Evolutionary conservation across 2,113 vertebrate genomes (phyloP).

Genomic region (Canis aureus): DNA sequence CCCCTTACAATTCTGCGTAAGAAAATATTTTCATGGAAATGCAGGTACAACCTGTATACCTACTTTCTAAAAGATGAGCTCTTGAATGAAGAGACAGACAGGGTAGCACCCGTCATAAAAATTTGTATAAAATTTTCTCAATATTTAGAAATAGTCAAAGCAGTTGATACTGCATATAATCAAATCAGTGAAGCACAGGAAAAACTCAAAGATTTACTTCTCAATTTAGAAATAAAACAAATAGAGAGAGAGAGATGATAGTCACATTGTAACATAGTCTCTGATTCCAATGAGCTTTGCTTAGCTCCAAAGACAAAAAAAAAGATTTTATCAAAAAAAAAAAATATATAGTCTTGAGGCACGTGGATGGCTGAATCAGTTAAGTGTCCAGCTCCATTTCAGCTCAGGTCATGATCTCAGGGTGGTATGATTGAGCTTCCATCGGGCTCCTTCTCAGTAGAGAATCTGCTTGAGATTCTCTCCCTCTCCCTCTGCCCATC

Average conservation of each 20-base stretch:
- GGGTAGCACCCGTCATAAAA: not conserved
- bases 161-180: not conserved
- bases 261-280: not conserved
- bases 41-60: not conserved
- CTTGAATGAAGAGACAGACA: not conserved
- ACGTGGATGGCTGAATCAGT: not conserved
- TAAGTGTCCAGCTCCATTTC: not conserved
- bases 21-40: not conserved
- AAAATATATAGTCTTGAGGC: not conserved
- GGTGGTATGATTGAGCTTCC: not conserved
- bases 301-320: not conserved
- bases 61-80: not conserved
- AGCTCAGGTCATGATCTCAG: not conserved
- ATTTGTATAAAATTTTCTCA: not conserved
- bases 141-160: not conserved
- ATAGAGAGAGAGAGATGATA: not conserved
- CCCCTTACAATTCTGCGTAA: not conserved
- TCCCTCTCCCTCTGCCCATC: not conserved
- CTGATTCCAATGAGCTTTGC: not conserved
- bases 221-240: not conserved
- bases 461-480: not conserved
- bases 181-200: not conserved
- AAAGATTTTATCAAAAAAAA: not conserved
- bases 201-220: not conserved
- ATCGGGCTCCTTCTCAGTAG: not conserved